A percentile compares a stretch with the other conserved stretches of the same genome.
Evolutionary conservation across 1,140 invertebrate species (phyloP).

Genomic region (Eriosoma lanigerum): DNA sequence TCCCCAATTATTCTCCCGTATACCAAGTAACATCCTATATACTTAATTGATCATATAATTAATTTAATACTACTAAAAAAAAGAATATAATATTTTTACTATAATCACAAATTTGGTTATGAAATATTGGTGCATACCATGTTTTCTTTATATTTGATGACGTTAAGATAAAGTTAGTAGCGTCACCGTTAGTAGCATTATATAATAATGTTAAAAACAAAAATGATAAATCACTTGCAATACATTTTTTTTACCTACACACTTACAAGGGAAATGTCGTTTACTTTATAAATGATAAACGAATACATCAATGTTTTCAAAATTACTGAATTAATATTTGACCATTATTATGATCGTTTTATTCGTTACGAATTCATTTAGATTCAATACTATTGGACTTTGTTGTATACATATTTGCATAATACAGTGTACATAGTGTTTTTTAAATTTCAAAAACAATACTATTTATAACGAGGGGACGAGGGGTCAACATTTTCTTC

Average conservation of each 20-base stretch:
- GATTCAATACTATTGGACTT: slow-evolving; percentile 17
- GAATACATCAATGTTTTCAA: slow-evolving; percentile 36
- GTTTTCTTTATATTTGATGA: not conserved
- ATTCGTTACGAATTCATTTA: slow-evolving; percentile 31
- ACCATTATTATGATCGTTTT: slow-evolving; percentile 25
- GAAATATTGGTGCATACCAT: not conserved
- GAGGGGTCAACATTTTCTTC: slow-evolving; percentile 39
- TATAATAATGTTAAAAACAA: not conserved
- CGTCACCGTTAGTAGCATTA: not conserved
- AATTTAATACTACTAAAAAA: too few relatives aligned
- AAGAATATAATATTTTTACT: too few relatives aligned
- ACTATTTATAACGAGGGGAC: slow-evolving; percentile 11
- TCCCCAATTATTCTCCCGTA: too few relatives aligned
- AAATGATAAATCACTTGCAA: slow-evolving; percentile 24
- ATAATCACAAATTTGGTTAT: not conserved
- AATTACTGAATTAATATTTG: slow-evolving; percentile 49
- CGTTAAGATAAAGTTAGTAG: not conserved
- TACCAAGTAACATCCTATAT: too few relatives aligned
- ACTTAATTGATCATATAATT: too few relatives aligned
- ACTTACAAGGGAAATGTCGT: slow-evolving; percentile 11
- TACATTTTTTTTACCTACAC: not conserved
- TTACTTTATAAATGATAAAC: slow-evolving; percentile 30
- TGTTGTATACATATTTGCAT: slow-evolving; percentile 32
- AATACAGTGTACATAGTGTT: slow-evolving; percentile 30
- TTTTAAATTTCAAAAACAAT: slow-evolving; percentile 45